Evolutionary conservation across 2,113 vertebrate genomes (phyloP).

Genomic region (Heteronetta atricapilla): DNA sequence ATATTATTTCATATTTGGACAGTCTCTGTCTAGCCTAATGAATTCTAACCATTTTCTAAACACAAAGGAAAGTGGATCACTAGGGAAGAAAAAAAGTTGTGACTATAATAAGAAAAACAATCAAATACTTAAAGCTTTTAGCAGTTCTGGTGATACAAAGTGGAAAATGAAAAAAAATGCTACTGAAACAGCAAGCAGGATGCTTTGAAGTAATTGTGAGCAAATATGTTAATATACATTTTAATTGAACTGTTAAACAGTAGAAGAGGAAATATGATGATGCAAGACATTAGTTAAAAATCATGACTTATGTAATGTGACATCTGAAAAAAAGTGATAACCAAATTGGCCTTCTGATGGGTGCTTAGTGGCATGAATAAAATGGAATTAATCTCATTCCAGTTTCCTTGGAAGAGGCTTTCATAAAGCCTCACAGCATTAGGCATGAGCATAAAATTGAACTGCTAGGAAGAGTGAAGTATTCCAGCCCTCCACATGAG

Average conservation of each 20-base stretch:
- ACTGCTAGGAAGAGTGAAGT: neutral
- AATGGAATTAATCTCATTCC: neutral
- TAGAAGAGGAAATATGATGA: neutral
- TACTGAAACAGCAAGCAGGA: neutral
- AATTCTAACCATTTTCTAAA: slow-evolving; percentile 24
- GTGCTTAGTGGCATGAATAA: neutral
- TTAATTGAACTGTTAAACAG: neutral
- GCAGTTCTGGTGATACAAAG: neutral
- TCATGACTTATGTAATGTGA: neutral
- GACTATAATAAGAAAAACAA: slow-evolving; percentile 19
- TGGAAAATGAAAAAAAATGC: neutral
- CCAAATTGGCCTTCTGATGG: neutral
- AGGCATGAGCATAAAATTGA: neutral
- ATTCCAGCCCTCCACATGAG: neutral
- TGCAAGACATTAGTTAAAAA: neutral
- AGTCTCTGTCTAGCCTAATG: slow-evolving; percentile 23
- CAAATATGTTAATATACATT: neutral
- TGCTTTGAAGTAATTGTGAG: neutral
- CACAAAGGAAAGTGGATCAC: slow-evolving; percentile 21
- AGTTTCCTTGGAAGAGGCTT: neutral
- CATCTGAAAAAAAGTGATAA: neutral
- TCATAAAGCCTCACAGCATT: neutral
- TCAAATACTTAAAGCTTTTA: neutral
- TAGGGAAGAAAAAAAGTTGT: neutral
- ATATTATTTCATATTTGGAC: slow-evolving; percentile 36